Percentiles rank a stretch among this genome's conserved stretches.
phyloP scores from a whole-genome alignment of 2,113 vertebrate genomes.

The Saguinus midas region DNA sequence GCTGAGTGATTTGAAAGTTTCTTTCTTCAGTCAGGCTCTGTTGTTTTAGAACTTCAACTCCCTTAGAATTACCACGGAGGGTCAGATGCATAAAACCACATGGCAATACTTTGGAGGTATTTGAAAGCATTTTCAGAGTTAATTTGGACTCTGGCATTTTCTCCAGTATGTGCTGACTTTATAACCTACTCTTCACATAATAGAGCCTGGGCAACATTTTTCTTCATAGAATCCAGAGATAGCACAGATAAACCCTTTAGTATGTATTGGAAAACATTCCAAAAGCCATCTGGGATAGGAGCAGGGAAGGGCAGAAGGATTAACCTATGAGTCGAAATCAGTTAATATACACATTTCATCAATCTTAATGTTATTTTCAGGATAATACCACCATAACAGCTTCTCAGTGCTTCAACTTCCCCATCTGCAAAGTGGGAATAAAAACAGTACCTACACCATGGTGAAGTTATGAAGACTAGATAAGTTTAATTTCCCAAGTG shows the following conservation, averaged over 20 bases:
- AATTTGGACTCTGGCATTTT: conserved; percentile 43
- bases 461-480: neutral
- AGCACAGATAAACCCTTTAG: neutral
- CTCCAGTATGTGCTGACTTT: neutral
- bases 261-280: neutral
- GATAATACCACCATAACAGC: neutral
- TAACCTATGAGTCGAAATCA: neutral
- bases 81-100: neutral
- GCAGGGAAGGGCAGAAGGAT: neutral
- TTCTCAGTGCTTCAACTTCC: neutral
- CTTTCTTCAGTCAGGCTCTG: neutral
- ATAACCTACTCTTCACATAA: neutral
- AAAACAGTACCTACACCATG: neutral
- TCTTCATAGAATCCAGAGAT: neutral
- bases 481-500: neutral
- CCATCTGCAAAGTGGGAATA: neutral
- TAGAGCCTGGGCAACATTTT: neutral
- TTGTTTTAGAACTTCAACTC: neutral
- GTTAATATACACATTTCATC: neutral
- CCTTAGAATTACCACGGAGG: neutral
- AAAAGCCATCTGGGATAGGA: neutral
- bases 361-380: neutral
- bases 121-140: neutral
- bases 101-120: neutral
- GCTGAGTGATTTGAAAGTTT: neutral